Evolutionary conservation across 2,113 vertebrate species (phyloP).

Genomic region (Clupea harengus): DNA sequence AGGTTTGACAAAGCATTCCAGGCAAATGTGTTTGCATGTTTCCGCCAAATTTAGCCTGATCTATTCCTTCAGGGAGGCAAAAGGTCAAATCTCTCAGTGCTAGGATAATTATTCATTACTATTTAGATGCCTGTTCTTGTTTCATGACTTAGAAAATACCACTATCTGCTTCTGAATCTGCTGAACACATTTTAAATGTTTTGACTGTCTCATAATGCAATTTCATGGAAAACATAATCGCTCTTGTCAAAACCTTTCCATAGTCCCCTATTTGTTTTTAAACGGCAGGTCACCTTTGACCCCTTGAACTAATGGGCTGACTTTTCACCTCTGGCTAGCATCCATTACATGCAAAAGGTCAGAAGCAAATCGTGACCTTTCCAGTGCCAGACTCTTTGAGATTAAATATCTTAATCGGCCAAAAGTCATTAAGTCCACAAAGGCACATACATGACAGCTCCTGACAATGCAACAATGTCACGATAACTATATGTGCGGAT

Average conservation of each 20-base stretch:
- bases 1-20: slow-evolving; percentile 57
- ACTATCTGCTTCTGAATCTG: not conserved
- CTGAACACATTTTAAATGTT: not conserved
- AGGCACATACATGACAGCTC: not conserved
- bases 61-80: slow-evolving; percentile 9
- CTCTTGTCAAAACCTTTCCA: slow-evolving; percentile 10
- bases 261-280: slow-evolving; percentile 29
- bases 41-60: slow-evolving; percentile 18
- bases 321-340: slow-evolving; percentile 29
- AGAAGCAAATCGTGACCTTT: not conserved
- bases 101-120: not conserved
- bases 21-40: slow-evolving; percentile 32
- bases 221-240: not conserved
- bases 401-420: slow-evolving; percentile 24
- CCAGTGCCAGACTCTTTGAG: slow-evolving; percentile 4
- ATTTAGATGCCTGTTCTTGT: not conserved
- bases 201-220: not conserved
- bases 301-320: slow-evolving; percentile 44
- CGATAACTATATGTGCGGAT: slow-evolving; percentile 6
- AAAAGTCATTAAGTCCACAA: not conserved
- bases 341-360: slow-evolving; percentile 44
- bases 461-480: not conserved
- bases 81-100: slow-evolving; percentile 19
- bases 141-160: not conserved
- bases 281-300: slow-evolving; percentile 22